Conservation (phyloP, 2,113 vertebrate genomes). For the Mirza zaza region DNA sequence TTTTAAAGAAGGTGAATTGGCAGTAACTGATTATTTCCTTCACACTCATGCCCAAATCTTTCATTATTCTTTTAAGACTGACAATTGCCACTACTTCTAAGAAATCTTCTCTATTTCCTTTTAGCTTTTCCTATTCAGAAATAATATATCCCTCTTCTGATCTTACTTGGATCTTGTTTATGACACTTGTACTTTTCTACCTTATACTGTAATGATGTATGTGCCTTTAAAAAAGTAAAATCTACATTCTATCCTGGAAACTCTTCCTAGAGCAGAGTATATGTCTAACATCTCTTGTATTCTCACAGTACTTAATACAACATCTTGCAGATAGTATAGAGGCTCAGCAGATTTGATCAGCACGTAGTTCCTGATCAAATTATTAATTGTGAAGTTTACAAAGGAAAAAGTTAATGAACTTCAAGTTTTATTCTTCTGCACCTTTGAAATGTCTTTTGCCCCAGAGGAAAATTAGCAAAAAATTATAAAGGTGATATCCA, state of each 20-base stretch:
- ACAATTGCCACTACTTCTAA: background rate
- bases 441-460: constrained; percentile 46
- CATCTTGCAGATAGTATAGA: background rate
- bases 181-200: background rate
- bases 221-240: background rate
- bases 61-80: constrained; percentile 33
- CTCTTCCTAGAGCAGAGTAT: background rate
- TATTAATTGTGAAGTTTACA: constrained; percentile 38
- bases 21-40: constrained; percentile 24
- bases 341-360: background rate
- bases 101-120: constrained; percentile 43
- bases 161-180: constrained; percentile 26
- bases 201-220: background rate
- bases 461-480: background rate
- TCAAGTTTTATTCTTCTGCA: constrained; percentile 10
- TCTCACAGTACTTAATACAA: constrained; percentile 1
- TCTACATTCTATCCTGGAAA: constrained; percentile 4
- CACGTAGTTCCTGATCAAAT: constrained; percentile 42
- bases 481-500: background rate
- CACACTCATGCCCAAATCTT: background rate
- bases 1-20: constrained; percentile 30
- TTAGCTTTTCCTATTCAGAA: background rate
- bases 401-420: constrained; percentile 36
- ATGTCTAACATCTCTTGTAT: constrained; percentile 13
- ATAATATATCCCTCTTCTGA: background rate